These are phyloP conservation scores for Varanus komodoensis DNA, from an alignment of 2,113 vertebrate genomes.

Conservation along the genomic window DNA sequence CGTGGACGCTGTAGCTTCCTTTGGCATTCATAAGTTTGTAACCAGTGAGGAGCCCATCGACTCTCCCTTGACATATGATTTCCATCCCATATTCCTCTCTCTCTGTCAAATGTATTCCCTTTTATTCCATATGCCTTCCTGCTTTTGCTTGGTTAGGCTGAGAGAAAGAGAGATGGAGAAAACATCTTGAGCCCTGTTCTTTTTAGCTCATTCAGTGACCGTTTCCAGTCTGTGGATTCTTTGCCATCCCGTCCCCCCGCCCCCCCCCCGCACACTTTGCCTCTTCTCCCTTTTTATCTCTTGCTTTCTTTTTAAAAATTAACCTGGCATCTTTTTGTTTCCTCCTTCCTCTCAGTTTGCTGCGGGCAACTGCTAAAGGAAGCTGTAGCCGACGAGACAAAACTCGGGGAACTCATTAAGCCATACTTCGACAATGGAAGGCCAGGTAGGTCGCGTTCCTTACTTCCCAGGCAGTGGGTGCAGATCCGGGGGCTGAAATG, in stretches of 20 bases:
- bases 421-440: slow-evolving; percentile 78
- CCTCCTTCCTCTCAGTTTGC: slow-evolving; percentile 82
- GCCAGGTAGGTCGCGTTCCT: slow-evolving; percentile 76
- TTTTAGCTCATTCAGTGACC: slow-evolving; percentile 73
- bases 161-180: not conserved
- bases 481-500: slow-evolving; percentile 11
- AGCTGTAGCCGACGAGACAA: slow-evolving; percentile 80
- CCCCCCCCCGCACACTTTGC: slow-evolving; percentile 40
- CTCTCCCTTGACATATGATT: slow-evolving; percentile 42
- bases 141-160: slow-evolving; percentile 47
- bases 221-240: slow-evolving; percentile 56
- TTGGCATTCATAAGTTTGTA: slow-evolving; percentile 42
- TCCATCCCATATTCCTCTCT: slow-evolving; percentile 33
- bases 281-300: slow-evolving; percentile 40
- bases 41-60: slow-evolving; percentile 44
- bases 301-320: slow-evolving; percentile 76
- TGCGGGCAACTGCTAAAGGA: slow-evolving; percentile 88
- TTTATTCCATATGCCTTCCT: slow-evolving; percentile 31
- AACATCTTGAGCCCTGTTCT: slow-evolving; percentile 12
- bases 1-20: not conserved
- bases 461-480: slow-evolving; percentile 33
- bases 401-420: slow-evolving; percentile 80
- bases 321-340: slow-evolving; percentile 66
- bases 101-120: slow-evolving; percentile 57
- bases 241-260: no score